phyloP scores from a whole-genome alignment of 2,888 invertebrate species.

The Lasioglossum figueresi region DNA sequence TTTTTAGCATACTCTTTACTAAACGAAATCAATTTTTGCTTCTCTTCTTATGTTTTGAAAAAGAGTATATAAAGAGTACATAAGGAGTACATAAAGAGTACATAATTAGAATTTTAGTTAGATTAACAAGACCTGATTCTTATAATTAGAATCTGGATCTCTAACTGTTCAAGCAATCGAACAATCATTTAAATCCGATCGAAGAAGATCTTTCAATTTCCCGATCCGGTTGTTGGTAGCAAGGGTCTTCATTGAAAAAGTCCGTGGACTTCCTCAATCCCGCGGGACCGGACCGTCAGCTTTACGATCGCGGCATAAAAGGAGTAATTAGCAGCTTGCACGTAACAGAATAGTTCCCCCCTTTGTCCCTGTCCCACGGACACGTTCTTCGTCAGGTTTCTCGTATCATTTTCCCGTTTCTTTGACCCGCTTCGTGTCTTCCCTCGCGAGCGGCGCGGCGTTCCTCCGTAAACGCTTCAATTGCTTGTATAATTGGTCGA shows the following conservation, averaged over 20 bases:
- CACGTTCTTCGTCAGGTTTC: constrained; percentile 11
- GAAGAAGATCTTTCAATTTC: neutral
- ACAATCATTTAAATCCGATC: no score
- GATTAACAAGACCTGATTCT: no score
- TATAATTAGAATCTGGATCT: no score
- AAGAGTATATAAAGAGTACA: no score
- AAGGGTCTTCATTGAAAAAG: neutral
- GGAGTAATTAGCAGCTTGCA: constrained; percentile 43
- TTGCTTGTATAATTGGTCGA: constrained; percentile 76
- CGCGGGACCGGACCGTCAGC: constrained; percentile 8
- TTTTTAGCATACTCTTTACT: no score
- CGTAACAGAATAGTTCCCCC: neutral
- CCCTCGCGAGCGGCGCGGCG: constrained; percentile 19
- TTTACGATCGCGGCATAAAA: neutral
- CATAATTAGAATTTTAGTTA: no score
- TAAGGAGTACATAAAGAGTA: no score
- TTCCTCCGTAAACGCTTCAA: constrained; percentile 70
- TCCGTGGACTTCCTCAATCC: neutral
- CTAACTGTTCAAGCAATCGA: no score
- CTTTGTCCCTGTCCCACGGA: neutral
- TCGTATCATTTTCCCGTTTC: constrained; percentile 48
- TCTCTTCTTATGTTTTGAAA: no score
- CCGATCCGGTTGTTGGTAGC: no score
- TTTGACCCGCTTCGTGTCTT: constrained; percentile 31
- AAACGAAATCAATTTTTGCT: no score